Base-by-base conservation (phyloP, 2,888 invertebrate genomes). In the Lochmaea crataegi region DNA sequence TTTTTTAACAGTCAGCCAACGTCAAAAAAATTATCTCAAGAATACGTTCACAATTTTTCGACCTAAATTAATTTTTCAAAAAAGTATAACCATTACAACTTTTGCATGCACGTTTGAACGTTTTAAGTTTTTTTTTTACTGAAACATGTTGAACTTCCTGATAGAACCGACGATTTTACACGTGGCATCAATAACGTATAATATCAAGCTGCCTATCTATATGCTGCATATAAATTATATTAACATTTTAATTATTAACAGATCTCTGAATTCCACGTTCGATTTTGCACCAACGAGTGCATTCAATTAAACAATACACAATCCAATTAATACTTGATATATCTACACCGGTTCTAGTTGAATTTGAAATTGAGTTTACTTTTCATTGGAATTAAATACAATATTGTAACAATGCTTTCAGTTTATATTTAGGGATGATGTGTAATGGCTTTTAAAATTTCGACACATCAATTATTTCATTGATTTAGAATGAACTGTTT, bases 301-400 rank as follows among this genome's bases (percentile, higher is more conserved):
- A 63, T 72, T 63, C 63, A 72, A 72, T 72, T 72, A 68, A 63
- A 63, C 67, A 64, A 68, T 64, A 68, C 64, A 57, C 45, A 63
- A 68, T 68, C 64, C 64, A 64, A 72, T 72, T 72, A 72, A 72
- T 72, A 72, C 57, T 56, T 61, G 72, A 71, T 71, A 67, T 67
- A 57, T 57, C 48, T 26, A 58, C 22, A 38, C 32, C 32, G 65
- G 41, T 16, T 4, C 16, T 38, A 22, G 60, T 12, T 60, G 32
- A 53, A 32, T 66, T 16, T 41, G 53, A n/a, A 66, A 56, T 18
- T 16, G 56, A 45, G 65, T 66, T 53, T 38, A 53, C 65, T 66
- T 66, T 66, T 66, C 53, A 16, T 18, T 41, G 38, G 53, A 66
- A 56, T 41, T 32, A 53, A 56, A 66, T 66, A 56, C 32, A 26